Base-by-base conservation (phyloP, 2,888 invertebrate species). In the Phaedon cochleariae region DNA sequence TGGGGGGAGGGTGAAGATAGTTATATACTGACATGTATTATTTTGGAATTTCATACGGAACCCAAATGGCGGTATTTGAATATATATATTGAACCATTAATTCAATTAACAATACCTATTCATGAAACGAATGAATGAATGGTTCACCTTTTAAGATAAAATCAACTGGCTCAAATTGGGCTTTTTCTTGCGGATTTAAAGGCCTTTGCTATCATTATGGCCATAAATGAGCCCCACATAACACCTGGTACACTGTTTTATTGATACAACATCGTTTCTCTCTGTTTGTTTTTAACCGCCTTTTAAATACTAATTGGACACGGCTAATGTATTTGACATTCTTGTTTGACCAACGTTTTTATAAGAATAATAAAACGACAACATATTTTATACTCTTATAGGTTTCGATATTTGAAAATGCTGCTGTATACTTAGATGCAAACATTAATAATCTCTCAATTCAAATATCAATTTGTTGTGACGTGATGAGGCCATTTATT, bases 281-380 rank as follows among this genome's bases (percentile, higher is more conserved):
- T 41, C 41, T 55, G 41, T 62, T 62, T 62, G 48, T 51, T 62
- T 34, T 48, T 10, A 57, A 20, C 55, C 57, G 62, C 55, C 48
- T 45, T 62, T 54, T 26, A 62, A 51, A 49, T 41, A 26, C 62
- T 62, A 62, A 62, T 62, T 62, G 62, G 57, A 45, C 55, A 62
- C 55, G 15, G 55, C 57, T 57, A 57, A 62, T 57, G 62, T 62
- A 55, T 62, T 41, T 49, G 51, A 55, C 57, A 49, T 51, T 37
- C 57, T 57, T 57, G 57, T 41, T 41, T 15, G 41, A 41, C 3
- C 15, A 41, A 41, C 41, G 41, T 6, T 41, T n/a, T 9, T 41
- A 34, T 26, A 34, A 34, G 41, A 41, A 15, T 15, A 4, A 12
- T 15, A 41, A 41, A 41, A 15, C 3, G 26, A 3, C 4, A 26